Evolutionary conservation across 2,888 invertebrate species (phyloP).

Genomic region (Nephrotoma flavescens): DNA sequence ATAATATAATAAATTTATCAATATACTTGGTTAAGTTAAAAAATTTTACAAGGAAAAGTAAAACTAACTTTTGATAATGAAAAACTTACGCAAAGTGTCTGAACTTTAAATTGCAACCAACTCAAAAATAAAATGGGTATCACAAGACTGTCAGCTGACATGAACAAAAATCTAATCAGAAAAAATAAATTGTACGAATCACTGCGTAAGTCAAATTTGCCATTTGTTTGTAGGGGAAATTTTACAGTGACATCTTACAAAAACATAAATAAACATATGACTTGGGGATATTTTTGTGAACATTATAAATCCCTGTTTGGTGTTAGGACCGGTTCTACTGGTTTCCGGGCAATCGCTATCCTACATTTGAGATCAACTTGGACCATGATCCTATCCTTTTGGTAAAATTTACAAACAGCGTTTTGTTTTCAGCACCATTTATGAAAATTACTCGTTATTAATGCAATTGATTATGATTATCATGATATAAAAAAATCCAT

Average conservation of each 20-base stretch:
- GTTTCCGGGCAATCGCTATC: no score
- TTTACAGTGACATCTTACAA: neutral
- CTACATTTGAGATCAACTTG: no score
- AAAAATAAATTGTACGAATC: neutral
- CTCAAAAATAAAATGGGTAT: slow-evolving; percentile 8
- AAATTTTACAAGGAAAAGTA: neutral
- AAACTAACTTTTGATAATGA: neutral
- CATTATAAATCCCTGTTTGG: no score
- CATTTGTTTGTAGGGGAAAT: neutral
- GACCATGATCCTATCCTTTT: no score
- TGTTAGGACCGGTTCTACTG: no score
- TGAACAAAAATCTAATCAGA: slow-evolving; percentile 2
- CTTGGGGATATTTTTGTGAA: no score
- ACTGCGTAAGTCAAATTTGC: neutral
- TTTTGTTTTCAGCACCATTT: no score
- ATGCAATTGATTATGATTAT: no score
- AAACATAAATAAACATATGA: neutral
- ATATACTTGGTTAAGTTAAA: neutral
- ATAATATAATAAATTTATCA: neutral
- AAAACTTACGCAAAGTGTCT: slow-evolving; percentile 9
- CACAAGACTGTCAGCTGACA: slow-evolving; percentile 11
- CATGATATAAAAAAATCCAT: no score
- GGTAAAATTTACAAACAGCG: no score
- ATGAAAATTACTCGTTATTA: no score
- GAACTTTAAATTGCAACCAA: slow-evolving; percentile 10